These are phyloP conservation scores for Bothrops jararaca DNA, from an alignment of 2,113 vertebrate species.

Conservation along the genomic window DNA sequence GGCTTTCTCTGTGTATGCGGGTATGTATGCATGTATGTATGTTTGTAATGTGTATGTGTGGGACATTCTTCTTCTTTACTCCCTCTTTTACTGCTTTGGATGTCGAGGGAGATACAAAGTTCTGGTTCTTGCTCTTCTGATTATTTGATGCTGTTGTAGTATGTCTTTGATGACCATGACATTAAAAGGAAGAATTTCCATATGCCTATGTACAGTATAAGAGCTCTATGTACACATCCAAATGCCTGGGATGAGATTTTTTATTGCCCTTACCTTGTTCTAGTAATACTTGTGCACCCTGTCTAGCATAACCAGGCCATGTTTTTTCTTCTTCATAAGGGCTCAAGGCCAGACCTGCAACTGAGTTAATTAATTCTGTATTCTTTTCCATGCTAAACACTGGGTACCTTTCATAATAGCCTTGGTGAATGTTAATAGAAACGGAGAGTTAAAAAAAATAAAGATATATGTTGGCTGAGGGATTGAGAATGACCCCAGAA, in stretches of 20 bases:
- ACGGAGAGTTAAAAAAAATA: background rate
- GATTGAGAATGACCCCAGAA: background rate
- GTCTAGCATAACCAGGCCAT: background rate
- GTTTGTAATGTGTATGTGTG: background rate
- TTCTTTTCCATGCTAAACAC: background rate
- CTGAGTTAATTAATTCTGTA: background rate
- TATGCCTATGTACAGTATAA: background rate
- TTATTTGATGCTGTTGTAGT: background rate
- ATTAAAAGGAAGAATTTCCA: background rate
- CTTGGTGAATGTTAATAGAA: background rate
- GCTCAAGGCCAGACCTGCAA: conserved; percentile 20
- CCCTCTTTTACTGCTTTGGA: background rate
- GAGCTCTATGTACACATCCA: background rate
- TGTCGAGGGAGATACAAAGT: background rate
- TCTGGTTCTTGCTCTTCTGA: background rate
- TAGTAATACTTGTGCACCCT: background rate
- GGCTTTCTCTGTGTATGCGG: background rate
- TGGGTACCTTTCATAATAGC: background rate
- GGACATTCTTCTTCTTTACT: background rate
- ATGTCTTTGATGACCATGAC: background rate
- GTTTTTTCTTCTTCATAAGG: background rate
- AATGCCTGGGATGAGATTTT: background rate
- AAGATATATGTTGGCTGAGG: background rate
- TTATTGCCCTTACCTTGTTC: background rate
- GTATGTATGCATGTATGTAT: background rate